phyloP scores from a whole-genome alignment of 1,140 invertebrate genomes.

The Spodoptera litura region DNA sequence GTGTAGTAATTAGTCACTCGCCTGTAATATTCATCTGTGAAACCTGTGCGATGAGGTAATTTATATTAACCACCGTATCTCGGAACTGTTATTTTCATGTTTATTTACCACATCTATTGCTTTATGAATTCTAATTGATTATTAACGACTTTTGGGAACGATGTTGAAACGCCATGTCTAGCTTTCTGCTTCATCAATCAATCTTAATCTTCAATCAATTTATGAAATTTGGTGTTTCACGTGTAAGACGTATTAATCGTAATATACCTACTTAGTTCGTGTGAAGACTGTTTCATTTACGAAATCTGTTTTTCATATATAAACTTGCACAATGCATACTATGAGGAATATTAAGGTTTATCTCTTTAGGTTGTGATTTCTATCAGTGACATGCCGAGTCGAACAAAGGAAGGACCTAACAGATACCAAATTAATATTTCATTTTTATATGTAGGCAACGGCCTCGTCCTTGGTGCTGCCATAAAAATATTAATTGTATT shows the following conservation, averaged over 20 bases:
- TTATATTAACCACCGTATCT: conserved; percentile 34
- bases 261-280: too few species aligned
- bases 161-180: conserved; percentile 5
- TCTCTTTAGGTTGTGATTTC: too few species aligned
- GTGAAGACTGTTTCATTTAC: too few species aligned
- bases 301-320: too few species aligned
- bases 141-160: neutral
- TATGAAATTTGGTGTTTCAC: neutral
- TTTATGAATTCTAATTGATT: conserved; percentile 32
- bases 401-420: too few species aligned
- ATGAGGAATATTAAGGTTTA: too few species aligned
- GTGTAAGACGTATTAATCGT: neutral
- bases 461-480: neutral
- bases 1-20: conserved; percentile 71
- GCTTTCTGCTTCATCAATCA: conserved; percentile 1
- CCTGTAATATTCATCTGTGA: conserved; percentile 47
- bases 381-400: too few species aligned
- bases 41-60: conserved; percentile 34
- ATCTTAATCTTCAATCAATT: neutral
- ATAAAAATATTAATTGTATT: conserved; percentile 11
- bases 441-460: neutral
- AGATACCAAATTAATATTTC: too few species aligned
- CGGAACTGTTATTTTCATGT: conserved; percentile 10
- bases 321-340: too few species aligned
- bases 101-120: conserved; percentile 21